Evolutionary conservation across 2,797 vertebrate genomes (phyloP).

Genomic region (Chrysocyon brachyurus): DNA sequence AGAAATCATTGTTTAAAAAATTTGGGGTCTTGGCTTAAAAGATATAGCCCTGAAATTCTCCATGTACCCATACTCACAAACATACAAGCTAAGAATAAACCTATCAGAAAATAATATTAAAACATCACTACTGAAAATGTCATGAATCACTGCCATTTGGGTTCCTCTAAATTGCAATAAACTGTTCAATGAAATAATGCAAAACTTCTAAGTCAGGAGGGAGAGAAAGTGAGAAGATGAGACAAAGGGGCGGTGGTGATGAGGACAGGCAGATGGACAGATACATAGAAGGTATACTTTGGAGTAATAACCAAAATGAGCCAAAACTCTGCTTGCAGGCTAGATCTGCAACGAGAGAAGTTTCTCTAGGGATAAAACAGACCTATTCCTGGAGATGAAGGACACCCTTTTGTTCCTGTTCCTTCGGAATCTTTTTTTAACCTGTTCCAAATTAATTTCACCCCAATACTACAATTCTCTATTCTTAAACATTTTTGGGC

Average conservation of each 20-base stretch:
- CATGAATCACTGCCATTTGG: neutral
- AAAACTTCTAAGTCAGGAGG: neutral
- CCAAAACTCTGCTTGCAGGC: neutral
- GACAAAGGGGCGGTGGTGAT: neutral
- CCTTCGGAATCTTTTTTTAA: neutral
- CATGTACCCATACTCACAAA: neutral
- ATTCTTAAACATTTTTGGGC: slow-evolving; percentile 1
- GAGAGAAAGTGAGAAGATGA: neutral
- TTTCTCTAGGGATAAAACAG: neutral
- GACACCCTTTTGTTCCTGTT: neutral
- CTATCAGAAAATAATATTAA: neutral
- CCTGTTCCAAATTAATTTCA: neutral
- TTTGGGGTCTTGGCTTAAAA: neutral
- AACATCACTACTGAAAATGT: slow-evolving; percentile 15
- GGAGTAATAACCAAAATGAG: neutral
- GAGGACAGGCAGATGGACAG: neutral
- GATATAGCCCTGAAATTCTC: neutral
- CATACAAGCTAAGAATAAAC: neutral
- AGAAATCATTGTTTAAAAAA: slow-evolving; percentile 40
- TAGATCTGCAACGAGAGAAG: neutral
- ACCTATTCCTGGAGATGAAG: no score
- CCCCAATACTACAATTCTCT: neutral
- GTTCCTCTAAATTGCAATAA: neutral
- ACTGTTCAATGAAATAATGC: slow-evolving; percentile 11
- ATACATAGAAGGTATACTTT: neutral